Evolutionary conservation across 1,140 invertebrate genomes (phyloP), one percentile per base, ranked within the genome.

Genomic region (Eulimnadia texana): DNA sequence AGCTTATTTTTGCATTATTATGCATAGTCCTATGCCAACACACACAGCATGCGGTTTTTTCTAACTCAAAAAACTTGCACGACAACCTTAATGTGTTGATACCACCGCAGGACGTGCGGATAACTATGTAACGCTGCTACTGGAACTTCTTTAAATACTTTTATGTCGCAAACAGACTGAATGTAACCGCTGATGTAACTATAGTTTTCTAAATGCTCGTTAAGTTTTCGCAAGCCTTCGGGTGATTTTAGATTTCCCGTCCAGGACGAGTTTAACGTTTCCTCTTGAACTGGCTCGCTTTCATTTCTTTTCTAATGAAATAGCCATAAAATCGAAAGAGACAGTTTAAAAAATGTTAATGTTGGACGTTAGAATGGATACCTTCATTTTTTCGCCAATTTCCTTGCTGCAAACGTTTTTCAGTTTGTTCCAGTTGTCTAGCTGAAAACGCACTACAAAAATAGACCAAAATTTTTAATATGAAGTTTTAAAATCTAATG

Each of bases 371-470:
- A 16, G 6, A 42, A 42, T 16, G 33, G 33, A 60, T 68, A 79
- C 77, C 78, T 99, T 99, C 89, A 98, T 99, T 76, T 93, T 96
- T 64, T 95, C 90, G 3, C 96, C 96, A 67, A 98, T 93, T 63
- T 85, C 88, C 77, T 98, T 98, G 73, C 91, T 97, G 70, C 92
- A 93, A 0, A 91, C 71, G 79, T 99, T 99, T 73, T 97, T 98
- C 52, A 93, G 72, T 71, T 95, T 93, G 72, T 99, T 99, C 60
- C 88, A 84, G 68, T 90, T 84, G 73, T 99, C 95, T 3, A 88
- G 88, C 66, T 85, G 82, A 74, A 91, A 90, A 58, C 93, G 79
- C 63, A 88, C 80, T 80, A 68, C 3, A 74, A 74, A 64, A 59
- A 57, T 64, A 66, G 63, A 49, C 62, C 22, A 57, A n/a, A 33